These are phyloP conservation scores for Sinocyclocheilus grahami DNA, from an alignment of 2,113 vertebrate species.

Conservation along the genomic window DNA sequence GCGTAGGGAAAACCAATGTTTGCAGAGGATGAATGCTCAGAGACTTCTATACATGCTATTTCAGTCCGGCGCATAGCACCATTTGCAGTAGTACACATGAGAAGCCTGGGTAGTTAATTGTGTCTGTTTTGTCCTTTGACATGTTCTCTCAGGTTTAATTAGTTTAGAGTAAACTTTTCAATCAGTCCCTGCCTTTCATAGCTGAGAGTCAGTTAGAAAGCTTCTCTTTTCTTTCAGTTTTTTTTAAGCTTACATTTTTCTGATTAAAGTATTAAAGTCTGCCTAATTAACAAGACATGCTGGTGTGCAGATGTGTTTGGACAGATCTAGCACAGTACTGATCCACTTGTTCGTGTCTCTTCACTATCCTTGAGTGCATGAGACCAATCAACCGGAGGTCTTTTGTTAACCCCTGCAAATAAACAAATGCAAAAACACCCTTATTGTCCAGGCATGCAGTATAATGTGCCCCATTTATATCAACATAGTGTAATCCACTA, in stretches of 20 bases:
- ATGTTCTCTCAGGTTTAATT: constrained; percentile 54
- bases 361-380: constrained; percentile 24
- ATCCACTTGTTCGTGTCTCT: constrained; percentile 42
- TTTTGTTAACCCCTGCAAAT: constrained; percentile 47
- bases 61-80: not conserved
- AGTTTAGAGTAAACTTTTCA: constrained; percentile 56
- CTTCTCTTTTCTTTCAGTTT: not conserved
- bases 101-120: constrained; percentile 41
- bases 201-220: constrained; percentile 20
- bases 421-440: constrained; percentile 38
- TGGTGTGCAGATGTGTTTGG: constrained; percentile 45
- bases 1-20: not conserved
- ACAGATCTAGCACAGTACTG: constrained; percentile 50
- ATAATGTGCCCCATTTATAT: constrained; percentile 45
- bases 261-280: constrained; percentile 58
- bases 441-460: constrained; percentile 13
- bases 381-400: constrained; percentile 48
- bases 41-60: constrained; percentile 15
- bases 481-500: constrained; percentile 36
- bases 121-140: constrained; percentile 47
- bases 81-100: constrained; percentile 20
- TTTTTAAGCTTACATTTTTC: constrained; percentile 43
- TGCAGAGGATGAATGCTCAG: not conserved
- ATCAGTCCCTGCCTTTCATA: constrained; percentile 39
- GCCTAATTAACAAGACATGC: constrained; percentile 54